Evolutionary conservation across 2,113 vertebrate genomes (phyloP), one percentile per base, ranked within the genome.

Genomic region (Uria lomvia): DNA sequence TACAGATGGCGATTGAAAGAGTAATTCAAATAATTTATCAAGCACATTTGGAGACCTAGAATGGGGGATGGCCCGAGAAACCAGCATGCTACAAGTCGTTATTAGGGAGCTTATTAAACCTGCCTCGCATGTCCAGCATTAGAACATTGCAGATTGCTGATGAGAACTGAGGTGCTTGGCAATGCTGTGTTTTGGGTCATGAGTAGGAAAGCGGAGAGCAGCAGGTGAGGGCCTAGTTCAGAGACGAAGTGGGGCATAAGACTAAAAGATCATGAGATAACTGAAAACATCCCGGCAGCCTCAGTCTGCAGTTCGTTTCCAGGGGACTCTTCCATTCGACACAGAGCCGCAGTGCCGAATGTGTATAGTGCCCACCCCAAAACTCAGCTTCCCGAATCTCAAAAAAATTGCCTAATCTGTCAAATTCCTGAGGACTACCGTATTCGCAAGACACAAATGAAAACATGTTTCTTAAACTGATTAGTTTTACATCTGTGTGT

Each of bases 1-100:
- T 95, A 97, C 98, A 98, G 97, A 97, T 97, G 97, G 97, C 97
- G 97, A 97, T 47, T 96, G 97, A 91, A 97, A 96, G 89, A 94
- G 94, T 96, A 97, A 89, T 97, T 94, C 95, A 97, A 96, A 94
- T 96, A 97, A 97, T 97, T 96, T 97, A 97, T 96, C 97, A 96
- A 96, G 94, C 74, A 77, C 73, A 75, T 93, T 96, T 90, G 81
- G 88, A 95, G 89, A 93, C 85, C 80, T 92, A 82, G 75, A 91
- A 82, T 73, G 71, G 71, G 92, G 66, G 73, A 94, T 74, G 85
- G 92, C 82, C 88, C 0, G 3, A 90, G 78, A 94, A 86, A 79
- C 47, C 59, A 72, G 70, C 88, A 90, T 83, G 93, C 87, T 93
- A 90, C 56, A 92, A 86, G 84, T 96, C 80, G 81, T 92, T 92